Percentiles rank a stretch among this genome's conserved stretches.
Evolutionary conservation across 2,113 vertebrate species (phyloP).

Genomic region (Chionis minor): DNA sequence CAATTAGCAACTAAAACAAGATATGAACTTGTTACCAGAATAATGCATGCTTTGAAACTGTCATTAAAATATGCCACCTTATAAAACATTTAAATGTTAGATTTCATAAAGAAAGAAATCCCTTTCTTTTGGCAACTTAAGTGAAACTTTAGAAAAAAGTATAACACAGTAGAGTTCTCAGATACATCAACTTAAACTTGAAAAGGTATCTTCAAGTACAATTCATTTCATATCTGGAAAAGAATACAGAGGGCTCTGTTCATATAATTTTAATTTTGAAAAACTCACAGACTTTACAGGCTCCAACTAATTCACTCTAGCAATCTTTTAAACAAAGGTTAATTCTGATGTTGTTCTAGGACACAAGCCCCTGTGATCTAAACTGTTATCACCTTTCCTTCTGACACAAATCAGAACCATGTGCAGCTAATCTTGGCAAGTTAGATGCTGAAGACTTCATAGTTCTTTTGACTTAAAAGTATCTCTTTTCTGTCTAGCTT

Average conservation of each 20-base stretch:
- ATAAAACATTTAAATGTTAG: not conserved
- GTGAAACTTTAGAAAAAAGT: not conserved
- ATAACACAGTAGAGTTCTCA: not conserved
- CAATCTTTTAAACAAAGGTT: not conserved
- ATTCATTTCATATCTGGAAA: not conserved
- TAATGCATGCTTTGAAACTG: not conserved
- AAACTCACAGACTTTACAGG: not conserved
- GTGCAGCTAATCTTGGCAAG: not conserved
- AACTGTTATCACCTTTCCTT: not conserved
- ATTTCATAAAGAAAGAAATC: not conserved
- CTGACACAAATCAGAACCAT: not conserved
- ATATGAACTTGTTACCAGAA: not conserved
- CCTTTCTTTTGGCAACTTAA: not conserved
- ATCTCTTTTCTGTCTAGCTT: not conserved
- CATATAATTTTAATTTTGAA: not conserved
- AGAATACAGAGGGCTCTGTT: not conserved
- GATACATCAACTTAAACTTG: not conserved
- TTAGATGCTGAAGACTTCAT: not conserved
- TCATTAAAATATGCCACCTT: not conserved
- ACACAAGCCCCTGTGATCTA: not conserved
- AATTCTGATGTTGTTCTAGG: not conserved
- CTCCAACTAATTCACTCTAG: not conserved
- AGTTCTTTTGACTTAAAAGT: not conserved
- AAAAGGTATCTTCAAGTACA: not conserved
- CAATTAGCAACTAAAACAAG: not conserved